Base-by-base conservation (phyloP, 2,113 vertebrate species). In the Panurus biarmicus region DNA sequence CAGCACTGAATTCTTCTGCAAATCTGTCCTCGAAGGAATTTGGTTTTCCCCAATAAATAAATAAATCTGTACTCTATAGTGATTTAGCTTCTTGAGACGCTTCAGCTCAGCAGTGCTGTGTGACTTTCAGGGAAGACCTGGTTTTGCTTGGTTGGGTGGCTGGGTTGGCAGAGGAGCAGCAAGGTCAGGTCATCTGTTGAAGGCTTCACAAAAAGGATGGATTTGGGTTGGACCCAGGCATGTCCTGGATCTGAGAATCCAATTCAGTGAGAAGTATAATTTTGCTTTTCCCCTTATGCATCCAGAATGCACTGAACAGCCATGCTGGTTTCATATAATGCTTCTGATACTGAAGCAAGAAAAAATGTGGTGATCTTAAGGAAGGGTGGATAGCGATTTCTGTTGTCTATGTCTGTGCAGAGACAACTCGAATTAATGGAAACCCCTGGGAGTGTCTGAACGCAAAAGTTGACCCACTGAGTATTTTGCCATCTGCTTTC, bases 401-500 rank as follows among this genome's bases (percentile, higher is more conserved):
- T 91, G 66, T 69, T 85, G 64, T 87, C 69, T 80, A 12, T 62
- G 85, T 79, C 85, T 89, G 50, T 51, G 47, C 2, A 24, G 90
- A 95, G 91, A 90, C 72, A 23, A 85, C 61, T 80, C 0, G 0
- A 60, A 95, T 94, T 93, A 91, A 90, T 58, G 44, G 71, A 93
- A 90, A 25, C 85, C 64, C 72, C 22, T 74, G 90, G 87, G 93
- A 96, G 21, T 0, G 1, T 64, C 36, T 89, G 75, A 77, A 93
- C 28, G 82, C 94, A 90, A 77, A 91, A 88, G 60, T 21, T 85
- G 78, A 95, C 89, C 47, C 78, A 85, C 54, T 94, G 93, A 96
- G 51, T 87, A 90, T 95, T 93, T 95, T 93, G 67, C 85, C 85
- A 77, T 97, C 87, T 97, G 89, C 87, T 95, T 95, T 93, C 82